These are phyloP conservation scores for Diaprepes abbreviatus DNA, from an alignment of 2,888 invertebrate genomes.

Conservation along the genomic window DNA sequence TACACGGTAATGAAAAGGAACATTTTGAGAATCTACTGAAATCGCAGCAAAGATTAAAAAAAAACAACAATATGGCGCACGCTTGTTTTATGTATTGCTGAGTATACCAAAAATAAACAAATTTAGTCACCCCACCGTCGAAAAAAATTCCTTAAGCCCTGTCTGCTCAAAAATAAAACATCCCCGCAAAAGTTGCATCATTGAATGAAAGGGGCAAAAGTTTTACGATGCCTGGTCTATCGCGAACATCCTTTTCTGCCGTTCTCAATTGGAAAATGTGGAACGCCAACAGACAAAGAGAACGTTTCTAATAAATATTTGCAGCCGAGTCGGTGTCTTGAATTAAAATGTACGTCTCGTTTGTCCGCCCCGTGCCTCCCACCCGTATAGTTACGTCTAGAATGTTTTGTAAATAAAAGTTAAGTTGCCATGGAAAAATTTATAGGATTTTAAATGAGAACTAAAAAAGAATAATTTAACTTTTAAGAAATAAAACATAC, in stretches of 20 bases:
- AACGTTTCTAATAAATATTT: slow-evolving; percentile 58
- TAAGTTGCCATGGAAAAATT: too few relatives aligned
- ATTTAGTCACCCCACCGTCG: too few relatives aligned
- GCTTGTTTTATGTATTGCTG: too few relatives aligned
- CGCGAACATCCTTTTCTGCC: slow-evolving; percentile 46
- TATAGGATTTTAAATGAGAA: too few relatives aligned
- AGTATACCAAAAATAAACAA: too few relatives aligned
- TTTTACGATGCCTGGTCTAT: slow-evolving; percentile 52
- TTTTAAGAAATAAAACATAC: too few relatives aligned
- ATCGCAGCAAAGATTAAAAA: too few relatives aligned
- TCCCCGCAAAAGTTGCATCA: background rate
- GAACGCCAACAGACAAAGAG: slow-evolving; percentile 56
- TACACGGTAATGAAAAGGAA: too few relatives aligned
- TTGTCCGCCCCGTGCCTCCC: slow-evolving; percentile 22
- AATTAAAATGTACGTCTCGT: slow-evolving; percentile 51
- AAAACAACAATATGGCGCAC: too few relatives aligned
- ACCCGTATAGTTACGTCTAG: slow-evolving; percentile 24
- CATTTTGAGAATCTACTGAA: too few relatives aligned
- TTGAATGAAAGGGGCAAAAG: background rate
- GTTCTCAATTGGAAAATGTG: slow-evolving; percentile 57
- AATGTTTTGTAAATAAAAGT: slow-evolving; percentile 11
- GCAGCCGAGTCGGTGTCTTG: slow-evolving; percentile 52
- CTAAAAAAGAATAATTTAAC: too few relatives aligned
- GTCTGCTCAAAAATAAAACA: background rate
- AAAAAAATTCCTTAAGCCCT: background rate